phyloP scores from a whole-genome alignment of 2,888 invertebrate genomes.

The Agrenia bidenticulata region DNA sequence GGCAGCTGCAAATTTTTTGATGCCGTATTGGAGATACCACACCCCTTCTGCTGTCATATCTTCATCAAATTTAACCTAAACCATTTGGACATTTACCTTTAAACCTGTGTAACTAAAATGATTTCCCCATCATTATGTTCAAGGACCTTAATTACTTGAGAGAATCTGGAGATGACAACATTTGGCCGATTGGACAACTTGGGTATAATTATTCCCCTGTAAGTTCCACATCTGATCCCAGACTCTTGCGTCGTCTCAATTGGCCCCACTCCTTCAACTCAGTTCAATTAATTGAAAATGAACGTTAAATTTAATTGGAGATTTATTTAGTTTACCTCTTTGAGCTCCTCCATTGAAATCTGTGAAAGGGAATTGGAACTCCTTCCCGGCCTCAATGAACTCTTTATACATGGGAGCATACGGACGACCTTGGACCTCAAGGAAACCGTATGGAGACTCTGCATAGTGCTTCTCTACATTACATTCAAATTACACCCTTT shows the following conservation, averaged over 20 bases:
- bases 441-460: conserved; percentile 38
- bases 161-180: conserved; percentile 31
- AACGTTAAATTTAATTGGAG: conserved; percentile 62
- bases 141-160: conserved; percentile 28
- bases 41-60: conserved; percentile 17
- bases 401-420: conserved; percentile 31
- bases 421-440: conserved; percentile 28
- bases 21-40: conserved; percentile 4
- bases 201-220: conserved; percentile 24
- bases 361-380: conserved; percentile 30
- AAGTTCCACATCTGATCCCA: conserved; percentile 27
- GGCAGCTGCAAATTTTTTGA: conserved; percentile 13
- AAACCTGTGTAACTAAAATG: too few species aligned
- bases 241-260: conserved; percentile 23
- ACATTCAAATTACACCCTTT: not conserved
- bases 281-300: too few species aligned
- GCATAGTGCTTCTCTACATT: conserved; percentile 30
- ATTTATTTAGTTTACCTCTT: conserved; percentile 60
- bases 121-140: too few species aligned
- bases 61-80: conserved; percentile 21
- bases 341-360: conserved; percentile 43
- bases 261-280: conserved; percentile 17
- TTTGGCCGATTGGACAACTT: conserved; percentile 23
- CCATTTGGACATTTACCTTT: not conserved
- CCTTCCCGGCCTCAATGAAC: conserved; percentile 37